Conservation (phyloP, 2,113 vertebrate genomes). For the Acinonyx jubatus region DNA sequence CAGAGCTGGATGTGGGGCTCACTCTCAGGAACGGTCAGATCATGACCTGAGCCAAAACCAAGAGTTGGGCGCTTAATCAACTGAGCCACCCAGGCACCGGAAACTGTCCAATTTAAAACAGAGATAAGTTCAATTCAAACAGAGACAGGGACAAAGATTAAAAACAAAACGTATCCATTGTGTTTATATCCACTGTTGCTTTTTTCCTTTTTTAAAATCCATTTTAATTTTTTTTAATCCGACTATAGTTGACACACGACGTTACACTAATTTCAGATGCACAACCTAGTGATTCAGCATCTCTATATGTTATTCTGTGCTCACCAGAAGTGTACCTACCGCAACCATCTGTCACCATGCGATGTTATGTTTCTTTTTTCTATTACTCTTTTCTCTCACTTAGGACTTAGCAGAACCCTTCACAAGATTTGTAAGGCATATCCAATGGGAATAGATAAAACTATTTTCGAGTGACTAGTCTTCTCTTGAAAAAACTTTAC, state of each 20-base stretch:
- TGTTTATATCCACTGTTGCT: background rate
- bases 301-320: background rate
- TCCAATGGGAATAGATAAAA: background rate
- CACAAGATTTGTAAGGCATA: background rate
- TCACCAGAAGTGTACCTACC: background rate
- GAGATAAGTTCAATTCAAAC: background rate
- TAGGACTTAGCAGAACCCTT: background rate
- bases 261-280: background rate
- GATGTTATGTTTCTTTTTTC: background rate
- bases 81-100: too few species aligned
- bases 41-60: too few species aligned
- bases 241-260: background rate
- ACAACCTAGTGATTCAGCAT: background rate
- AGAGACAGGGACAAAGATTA: background rate
- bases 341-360: background rate
- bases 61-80: too few species aligned
- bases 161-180: background rate
- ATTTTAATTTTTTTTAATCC: background rate
- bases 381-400: background rate
- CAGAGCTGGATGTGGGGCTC: too few species aligned
- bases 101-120: background rate
- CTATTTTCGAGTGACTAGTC: background rate
- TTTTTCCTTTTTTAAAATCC: background rate
- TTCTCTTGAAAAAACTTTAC: background rate
- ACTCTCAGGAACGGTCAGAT: too few species aligned